Evolutionary conservation across 2,797 vertebrate genomes (phyloP), one percentile per base, ranked within the genome.

Genomic region (Eulemur mongoz): DNA sequence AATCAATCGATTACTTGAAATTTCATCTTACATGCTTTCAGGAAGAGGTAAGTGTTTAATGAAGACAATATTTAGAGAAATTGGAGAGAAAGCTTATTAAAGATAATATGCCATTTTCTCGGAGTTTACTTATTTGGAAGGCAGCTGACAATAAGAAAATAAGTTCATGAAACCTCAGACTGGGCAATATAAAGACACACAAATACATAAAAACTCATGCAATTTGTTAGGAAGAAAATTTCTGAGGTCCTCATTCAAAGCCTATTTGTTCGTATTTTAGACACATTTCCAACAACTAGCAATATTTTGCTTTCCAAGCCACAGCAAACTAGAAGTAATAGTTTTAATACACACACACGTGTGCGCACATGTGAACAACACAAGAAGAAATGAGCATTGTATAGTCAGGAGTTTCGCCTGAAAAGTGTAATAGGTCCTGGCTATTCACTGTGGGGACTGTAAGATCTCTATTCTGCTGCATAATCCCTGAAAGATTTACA

Each of bases 1-100:
- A 97, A 99, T 99, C 98, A 99, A 98, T 97, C 99, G 99, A 27
- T 98, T 99, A 30, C 99, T 99, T 96, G 99, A 99, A 98, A 99
- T 99, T 94, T 99, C 99, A 8, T 98, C 99, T 7, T 99, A 98
- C 93, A 98, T 99, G 99, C 98, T 99, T 2, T 98, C 97, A 95
- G 99, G 99, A 98, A 98, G 98, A 99, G 99, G 99, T 99, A 98
- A 12, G 97, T 96, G 76, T 96, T 88, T 83, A 75, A 59, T 78
- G 73, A 50, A 69, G 27, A n/a, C 11, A 86, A 30, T 89, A 5
- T 86, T 91, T 89, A 59, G 20, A 96, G 65, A 94, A 63, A 12
- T 57, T 86, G 73, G 20, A 65, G 67, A 57, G 18, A 81, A 93
- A 73, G 5, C 12, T 59, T 85, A 65, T 81, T 76, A 79, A 92